These are phyloP conservation scores for Neomorphus geoffroyi DNA, from an alignment of 2,797 vertebrate genomes.

Conservation along the genomic window DNA sequence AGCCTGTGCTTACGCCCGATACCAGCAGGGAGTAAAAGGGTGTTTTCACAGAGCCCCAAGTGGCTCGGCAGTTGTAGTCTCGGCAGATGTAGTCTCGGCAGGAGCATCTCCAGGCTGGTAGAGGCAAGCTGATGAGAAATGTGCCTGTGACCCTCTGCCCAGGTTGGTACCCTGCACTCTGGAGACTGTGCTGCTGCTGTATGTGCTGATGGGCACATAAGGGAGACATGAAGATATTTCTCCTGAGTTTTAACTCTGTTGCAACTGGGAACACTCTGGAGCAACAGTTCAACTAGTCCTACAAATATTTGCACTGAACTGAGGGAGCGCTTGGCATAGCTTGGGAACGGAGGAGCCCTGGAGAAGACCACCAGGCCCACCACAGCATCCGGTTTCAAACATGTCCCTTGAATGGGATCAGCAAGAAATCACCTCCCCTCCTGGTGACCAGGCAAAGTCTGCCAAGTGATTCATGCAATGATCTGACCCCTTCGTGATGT, in stretches of 20 bases:
- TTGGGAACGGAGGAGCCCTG: accelerated
- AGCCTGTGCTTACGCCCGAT: background rate
- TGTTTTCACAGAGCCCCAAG: background rate
- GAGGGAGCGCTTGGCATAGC: background rate
- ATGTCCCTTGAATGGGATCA: background rate
- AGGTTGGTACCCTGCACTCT: background rate
- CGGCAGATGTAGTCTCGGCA: background rate
- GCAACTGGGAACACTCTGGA: background rate
- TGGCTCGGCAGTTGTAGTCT: background rate
- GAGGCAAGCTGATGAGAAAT: background rate
- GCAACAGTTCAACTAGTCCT: background rate
- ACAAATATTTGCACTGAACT: background rate
- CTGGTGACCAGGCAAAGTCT: background rate
- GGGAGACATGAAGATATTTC: background rate
- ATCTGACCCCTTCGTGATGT: background rate
- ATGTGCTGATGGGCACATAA: background rate
- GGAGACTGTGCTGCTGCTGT: background rate
- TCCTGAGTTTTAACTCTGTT: background rate
- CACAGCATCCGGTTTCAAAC: background rate
- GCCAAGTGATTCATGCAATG: background rate
- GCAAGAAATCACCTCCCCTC: background rate
- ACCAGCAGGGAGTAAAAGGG: background rate
- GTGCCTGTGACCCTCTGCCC: background rate
- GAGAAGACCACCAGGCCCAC: background rate
- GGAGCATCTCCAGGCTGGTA: background rate